phyloP scores from a whole-genome alignment of 2,797 vertebrate genomes.

The Phoeniculus purpureus region DNA sequence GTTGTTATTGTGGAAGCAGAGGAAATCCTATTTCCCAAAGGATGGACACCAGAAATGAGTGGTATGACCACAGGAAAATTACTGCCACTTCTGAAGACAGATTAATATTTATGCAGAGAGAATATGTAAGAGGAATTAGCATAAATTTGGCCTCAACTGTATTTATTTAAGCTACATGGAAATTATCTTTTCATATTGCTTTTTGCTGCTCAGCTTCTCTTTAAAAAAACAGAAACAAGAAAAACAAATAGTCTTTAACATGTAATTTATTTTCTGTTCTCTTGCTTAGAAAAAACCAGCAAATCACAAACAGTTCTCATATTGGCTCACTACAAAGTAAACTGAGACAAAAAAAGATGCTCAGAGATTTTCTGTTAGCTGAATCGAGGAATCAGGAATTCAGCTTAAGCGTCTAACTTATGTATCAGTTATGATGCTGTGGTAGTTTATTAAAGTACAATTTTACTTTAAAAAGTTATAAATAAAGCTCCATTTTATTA shows the following conservation, averaged over 20 bases:
- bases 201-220: not conserved
- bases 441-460: not conserved
- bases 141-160: not conserved
- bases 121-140: not conserved
- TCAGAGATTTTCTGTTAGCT: not conserved
- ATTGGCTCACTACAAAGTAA: not conserved
- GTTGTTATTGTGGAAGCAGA: not conserved
- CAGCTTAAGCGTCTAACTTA: not conserved
- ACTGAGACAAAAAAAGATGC: not conserved
- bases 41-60: not conserved
- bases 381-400: not conserved
- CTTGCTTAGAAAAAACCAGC: not conserved
- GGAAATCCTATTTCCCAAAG: not conserved
- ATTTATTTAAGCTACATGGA: not conserved
- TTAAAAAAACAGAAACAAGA: not conserved
- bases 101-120: not conserved
- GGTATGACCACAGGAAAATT: not conserved
- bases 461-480: not conserved
- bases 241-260: not conserved
- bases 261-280: not conserved
- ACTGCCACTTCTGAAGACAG: not conserved
- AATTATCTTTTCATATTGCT: not conserved
- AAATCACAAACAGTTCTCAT: not conserved
- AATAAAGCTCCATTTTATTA: not conserved
- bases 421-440: not conserved